Evolutionary conservation across 2,113 vertebrate genomes (phyloP).

Genomic region (Artemisiospiza belli): DNA sequence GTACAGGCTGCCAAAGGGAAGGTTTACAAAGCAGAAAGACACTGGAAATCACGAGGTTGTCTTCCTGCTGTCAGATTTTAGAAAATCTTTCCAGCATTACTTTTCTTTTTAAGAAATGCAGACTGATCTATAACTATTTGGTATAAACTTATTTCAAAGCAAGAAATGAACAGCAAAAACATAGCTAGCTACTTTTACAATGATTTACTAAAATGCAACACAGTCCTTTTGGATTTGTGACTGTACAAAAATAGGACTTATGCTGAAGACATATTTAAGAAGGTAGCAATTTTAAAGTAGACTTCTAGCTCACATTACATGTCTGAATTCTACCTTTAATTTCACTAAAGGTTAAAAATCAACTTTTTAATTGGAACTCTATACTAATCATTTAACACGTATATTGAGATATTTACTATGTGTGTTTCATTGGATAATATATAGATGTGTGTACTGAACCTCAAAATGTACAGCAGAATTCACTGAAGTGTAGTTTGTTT

Average conservation of each 20-base stretch:
- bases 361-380: not conserved
- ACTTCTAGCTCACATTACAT: not conserved
- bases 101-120: not conserved
- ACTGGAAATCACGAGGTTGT: not conserved
- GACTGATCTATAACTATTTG: not conserved
- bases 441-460: not conserved
- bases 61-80: not conserved
- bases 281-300: not conserved
- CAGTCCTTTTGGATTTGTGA: not conserved
- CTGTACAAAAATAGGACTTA: not conserved
- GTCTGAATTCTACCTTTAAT: not conserved
- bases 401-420: not conserved
- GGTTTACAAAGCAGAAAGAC: not conserved
- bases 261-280: not conserved
- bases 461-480: not conserved
- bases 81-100: not conserved
- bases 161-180: conserved; percentile 21
- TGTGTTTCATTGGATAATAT: not conserved
- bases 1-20: not conserved
- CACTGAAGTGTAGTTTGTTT: not conserved
- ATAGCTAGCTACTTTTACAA: not conserved
- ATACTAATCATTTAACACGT: not conserved
- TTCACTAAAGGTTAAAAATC: not conserved
- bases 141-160: not conserved
- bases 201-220: conserved; percentile 8